Base-by-base conservation (phyloP, 2,113 vertebrate genomes). In the Albula glossodonta region DNA sequence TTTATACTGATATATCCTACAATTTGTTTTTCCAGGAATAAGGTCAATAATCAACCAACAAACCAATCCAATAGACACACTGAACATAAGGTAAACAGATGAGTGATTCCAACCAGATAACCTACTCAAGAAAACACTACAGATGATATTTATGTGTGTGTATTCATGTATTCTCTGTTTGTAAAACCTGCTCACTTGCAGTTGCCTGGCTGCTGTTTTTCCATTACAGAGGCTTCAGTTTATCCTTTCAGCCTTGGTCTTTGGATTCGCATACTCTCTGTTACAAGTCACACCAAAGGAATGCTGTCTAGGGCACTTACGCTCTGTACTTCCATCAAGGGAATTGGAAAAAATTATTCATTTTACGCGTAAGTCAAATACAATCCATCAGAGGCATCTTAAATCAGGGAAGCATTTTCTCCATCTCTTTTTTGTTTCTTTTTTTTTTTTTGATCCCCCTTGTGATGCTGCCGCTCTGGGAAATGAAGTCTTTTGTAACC, bases 321-420 rank as follows among this genome's bases (percentile, higher is more conserved):
- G 6, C 11, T 31, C 70, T 87, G 85, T 53, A 19, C 91, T 89
- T 41, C 90, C 86, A 91, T 91, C 91, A 86, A 86, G 77, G 66
- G n/a, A 90, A n/a, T 70, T 15, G 11, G 56, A 10, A 15, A 88
- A 90, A 41, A 41, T 41, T 41, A 41, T 41, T 41, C 31, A 41
- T 41, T 41, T 41, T 41, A 41, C 31, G 31, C 31, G 31, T 41
- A 41, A 89, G 89, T 89, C 88, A 90, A 79, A 82, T 53, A 60
- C 53, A 74, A 89, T 41, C 91, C 91, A 90, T 91, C 91, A 91
- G 89, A 90, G 87, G 86, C 83, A 87, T 63, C 92, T 92, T 90
- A 63, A 89, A 89, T 86, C 79, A 1, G 51, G 91, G 91, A 90
- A 82, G 51, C 51, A 56, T 83, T 88, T 81, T 78, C 70, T 41